phyloP scores from a whole-genome alignment of 2,888 invertebrate genomes.

The Buathra laborator region DNA sequence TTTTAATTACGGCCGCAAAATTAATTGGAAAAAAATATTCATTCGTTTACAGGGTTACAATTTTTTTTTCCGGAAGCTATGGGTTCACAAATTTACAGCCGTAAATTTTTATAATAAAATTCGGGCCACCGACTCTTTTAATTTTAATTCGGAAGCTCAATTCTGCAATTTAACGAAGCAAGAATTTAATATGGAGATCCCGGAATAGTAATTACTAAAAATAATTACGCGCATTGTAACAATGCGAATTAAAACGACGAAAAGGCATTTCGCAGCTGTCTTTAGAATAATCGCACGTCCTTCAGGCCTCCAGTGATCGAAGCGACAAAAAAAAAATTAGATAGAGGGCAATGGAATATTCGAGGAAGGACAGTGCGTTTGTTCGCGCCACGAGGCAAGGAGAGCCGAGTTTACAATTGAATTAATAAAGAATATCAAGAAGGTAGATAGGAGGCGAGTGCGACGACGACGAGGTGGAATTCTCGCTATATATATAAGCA shows the following conservation, averaged over 20 bases:
- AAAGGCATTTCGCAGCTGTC: not conserved
- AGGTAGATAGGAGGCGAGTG: conserved; percentile 23
- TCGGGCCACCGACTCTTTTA: too few species aligned
- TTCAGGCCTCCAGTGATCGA: not conserved
- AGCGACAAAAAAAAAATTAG: not conserved
- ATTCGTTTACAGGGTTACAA: too few species aligned
- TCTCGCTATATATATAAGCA: conserved; percentile 2
- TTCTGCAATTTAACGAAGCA: not conserved
- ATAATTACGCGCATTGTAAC: not conserved
- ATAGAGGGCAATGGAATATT: not conserved
- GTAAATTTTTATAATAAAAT: too few species aligned
- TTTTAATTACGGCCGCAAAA: not conserved
- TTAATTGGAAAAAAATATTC: too few species aligned
- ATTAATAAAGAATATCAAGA: conserved; percentile 69
- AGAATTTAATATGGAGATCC: not conserved
- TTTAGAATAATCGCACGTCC: not conserved
- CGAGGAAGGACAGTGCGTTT: conserved; percentile 11
- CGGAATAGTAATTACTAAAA: not conserved
- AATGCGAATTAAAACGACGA: not conserved
- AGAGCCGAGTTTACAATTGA: conserved; percentile 64
- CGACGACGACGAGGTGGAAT: not conserved
- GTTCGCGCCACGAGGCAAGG: conserved; percentile 26
- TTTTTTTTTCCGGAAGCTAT: too few species aligned
- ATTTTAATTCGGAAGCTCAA: not conserved
- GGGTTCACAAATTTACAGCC: too few species aligned